A percentile compares a stretch with the other conserved stretches of the same genome.
These are phyloP conservation scores for Erynnis tages DNA, from an alignment of 2,888 invertebrate genomes.

Conservation along the genomic window DNA sequence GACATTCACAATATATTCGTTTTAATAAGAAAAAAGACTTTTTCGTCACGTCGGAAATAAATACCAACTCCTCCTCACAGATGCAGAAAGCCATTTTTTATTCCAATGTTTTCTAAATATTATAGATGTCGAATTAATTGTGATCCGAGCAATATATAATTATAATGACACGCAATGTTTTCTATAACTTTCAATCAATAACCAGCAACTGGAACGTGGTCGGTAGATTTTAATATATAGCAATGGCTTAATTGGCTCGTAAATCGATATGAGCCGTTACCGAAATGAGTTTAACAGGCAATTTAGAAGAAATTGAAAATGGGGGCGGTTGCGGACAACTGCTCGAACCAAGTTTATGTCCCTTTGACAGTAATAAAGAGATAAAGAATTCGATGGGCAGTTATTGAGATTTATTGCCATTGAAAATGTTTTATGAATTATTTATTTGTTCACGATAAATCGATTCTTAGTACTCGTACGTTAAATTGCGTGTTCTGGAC, in stretches of 20 bases:
- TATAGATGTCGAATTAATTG: too few relatives aligned
- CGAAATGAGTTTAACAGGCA: constrained; percentile 65
- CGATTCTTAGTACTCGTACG: background rate
- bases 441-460: background rate
- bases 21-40: too few relatives aligned
- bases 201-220: background rate
- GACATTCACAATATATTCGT: too few relatives aligned
- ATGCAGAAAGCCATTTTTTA: too few relatives aligned
- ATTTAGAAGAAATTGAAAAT: constrained; percentile 67
- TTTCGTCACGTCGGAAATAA: too few relatives aligned
- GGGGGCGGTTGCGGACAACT: constrained; percentile 48
- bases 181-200: constrained; percentile 10
- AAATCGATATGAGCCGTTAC: constrained; percentile 66
- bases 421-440: background rate
- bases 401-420: constrained; percentile 21
- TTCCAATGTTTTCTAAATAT: too few relatives aligned
- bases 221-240: constrained; percentile 41
- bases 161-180: too few relatives aligned
- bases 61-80: too few relatives aligned
- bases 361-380: constrained; percentile 35
- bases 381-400: constrained; percentile 29
- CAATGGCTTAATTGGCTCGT: constrained; percentile 66
- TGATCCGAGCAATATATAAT: too few relatives aligned
- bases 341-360: constrained; percentile 39
- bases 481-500: background rate